Conservation (phyloP, 2,797 vertebrate genomes). For the Ctenochaetus hawaiiensis region DNA sequence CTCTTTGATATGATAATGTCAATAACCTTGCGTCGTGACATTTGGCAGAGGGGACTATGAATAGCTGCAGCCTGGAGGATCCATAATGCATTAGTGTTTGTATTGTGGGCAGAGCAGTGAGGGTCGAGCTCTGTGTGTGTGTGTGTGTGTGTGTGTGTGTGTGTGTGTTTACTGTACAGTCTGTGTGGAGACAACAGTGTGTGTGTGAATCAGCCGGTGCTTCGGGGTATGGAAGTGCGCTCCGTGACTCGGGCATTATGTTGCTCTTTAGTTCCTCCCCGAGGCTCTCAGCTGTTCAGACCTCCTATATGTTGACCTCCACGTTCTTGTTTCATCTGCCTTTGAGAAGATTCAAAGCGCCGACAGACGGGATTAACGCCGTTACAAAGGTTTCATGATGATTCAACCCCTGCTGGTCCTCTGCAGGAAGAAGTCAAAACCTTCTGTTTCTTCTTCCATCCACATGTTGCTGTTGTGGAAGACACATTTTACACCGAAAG, state of each 20-base stretch:
- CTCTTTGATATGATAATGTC: conserved; percentile 29
- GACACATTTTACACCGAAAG: neutral
- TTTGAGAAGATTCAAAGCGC: conserved; percentile 15
- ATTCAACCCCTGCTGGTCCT: neutral
- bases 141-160: neutral
- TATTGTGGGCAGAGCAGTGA: conserved; percentile 14
- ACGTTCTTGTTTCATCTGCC: neutral
- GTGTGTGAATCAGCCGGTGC: neutral
- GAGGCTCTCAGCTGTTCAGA: neutral
- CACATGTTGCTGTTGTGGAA: neutral
- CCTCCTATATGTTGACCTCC: conserved; percentile 6
- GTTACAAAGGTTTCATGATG: neutral
- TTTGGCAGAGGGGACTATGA: conserved; percentile 44
- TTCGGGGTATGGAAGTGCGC: neutral
- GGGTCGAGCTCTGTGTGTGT: conserved; percentile 17
- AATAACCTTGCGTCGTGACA: conserved; percentile 45
- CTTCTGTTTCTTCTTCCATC: neutral
- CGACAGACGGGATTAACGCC: conserved; percentile 5
- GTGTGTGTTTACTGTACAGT: neutral
- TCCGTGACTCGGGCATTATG: conserved; percentile 19
- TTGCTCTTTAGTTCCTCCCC: conserved; percentile 36
- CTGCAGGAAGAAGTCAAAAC: neutral
- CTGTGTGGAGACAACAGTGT: neutral
- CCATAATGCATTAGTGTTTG: conserved; percentile 54
- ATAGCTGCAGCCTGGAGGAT: conserved; percentile 32